Evolutionary conservation across 2,888 invertebrate genomes (phyloP).

Genomic region (Monoplex corrugatus): DNA sequence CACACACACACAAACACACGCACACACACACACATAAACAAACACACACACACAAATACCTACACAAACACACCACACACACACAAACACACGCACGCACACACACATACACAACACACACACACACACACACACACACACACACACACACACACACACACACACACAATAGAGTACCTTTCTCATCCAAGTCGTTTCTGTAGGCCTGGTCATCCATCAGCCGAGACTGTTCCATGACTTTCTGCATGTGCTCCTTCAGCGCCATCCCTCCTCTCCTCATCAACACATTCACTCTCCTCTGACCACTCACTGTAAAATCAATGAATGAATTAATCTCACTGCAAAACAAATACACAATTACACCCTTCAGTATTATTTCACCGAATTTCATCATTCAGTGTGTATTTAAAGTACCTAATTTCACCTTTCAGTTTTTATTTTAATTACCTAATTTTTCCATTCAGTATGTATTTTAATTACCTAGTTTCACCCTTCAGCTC

Average conservation of each 20-base stretch:
- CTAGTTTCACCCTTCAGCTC: too few species aligned
- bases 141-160: background rate
- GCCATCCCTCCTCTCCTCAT: slow-evolving; percentile 74
- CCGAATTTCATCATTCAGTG: too few species aligned
- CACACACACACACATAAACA: too few species aligned
- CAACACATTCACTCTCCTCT: slow-evolving; percentile 71
- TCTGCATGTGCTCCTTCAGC: slow-evolving; percentile 74
- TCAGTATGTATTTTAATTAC: too few species aligned
- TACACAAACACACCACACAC: background rate
- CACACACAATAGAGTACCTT: slow-evolving; percentile 60
- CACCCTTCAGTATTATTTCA: too few species aligned
- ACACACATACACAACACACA: background rate
- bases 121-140: background rate
- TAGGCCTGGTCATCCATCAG: slow-evolving; percentile 63
- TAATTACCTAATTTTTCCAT: too few species aligned
- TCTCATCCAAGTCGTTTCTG: slow-evolving; percentile 72
- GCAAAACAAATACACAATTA: too few species aligned
- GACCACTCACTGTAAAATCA: slow-evolving; percentile 30
- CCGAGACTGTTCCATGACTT: slow-evolving; percentile 73
- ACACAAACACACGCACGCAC: background rate
- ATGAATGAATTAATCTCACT: slow-evolving; percentile 67
- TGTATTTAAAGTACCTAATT: too few species aligned
- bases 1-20: background rate
- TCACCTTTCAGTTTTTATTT: too few species aligned
- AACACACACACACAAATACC: too few species aligned